Evolutionary conservation across 2,888 invertebrate genomes (phyloP), one percentile per base, ranked within the genome.

Genomic region (Drosophila formosana): DNA sequence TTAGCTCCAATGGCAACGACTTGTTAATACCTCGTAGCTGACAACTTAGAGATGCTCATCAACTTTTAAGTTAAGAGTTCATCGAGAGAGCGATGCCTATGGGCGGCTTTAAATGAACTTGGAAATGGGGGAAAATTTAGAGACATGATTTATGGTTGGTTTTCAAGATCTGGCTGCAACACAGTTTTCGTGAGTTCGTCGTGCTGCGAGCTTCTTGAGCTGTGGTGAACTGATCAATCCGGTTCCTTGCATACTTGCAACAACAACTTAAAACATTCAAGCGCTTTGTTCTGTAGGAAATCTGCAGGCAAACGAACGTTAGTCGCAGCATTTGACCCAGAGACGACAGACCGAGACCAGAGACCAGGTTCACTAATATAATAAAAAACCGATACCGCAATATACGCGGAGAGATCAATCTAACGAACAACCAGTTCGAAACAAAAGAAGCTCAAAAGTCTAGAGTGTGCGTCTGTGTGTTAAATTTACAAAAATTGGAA

Each of bases 391-490:
- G 57, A 72, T 75, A 77, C 69, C 73, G 75, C 73, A 75, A 84
- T 68, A 76, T 11, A 11, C 37, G 11, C 4, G 37, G 87, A 81
- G 87, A 84, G 89, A 84, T 84, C 84, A 76, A 81, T 67, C 65
- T 56, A 39, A 46, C 45, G n/a, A 63, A 45, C 73, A 83, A 74
- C 87, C 81, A 75, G 85, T 89, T 89, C 69, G 75, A 63, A 75
- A 80, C 75, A 74, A 88, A 89, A 85, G 81, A 85, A 80, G 84
- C 57, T 43, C 50, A 13, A 51, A n/a, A 11, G n/a, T 11, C 11
- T 11, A 28, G n/a, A 25, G 65, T 57, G 30, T 18, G 49, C 63
- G 57, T 66, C 50, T 61, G 55, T 63, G 70, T 62, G 66, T 61
- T 72, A 65, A 72, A 69, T 75, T 72, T 66, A 84, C 72, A 75